Percentiles rank a stretch among this genome's conserved stretches.
Evolutionary conservation across 2,113 vertebrate genomes (phyloP).

Genomic region (Stegastes partitus): DNA sequence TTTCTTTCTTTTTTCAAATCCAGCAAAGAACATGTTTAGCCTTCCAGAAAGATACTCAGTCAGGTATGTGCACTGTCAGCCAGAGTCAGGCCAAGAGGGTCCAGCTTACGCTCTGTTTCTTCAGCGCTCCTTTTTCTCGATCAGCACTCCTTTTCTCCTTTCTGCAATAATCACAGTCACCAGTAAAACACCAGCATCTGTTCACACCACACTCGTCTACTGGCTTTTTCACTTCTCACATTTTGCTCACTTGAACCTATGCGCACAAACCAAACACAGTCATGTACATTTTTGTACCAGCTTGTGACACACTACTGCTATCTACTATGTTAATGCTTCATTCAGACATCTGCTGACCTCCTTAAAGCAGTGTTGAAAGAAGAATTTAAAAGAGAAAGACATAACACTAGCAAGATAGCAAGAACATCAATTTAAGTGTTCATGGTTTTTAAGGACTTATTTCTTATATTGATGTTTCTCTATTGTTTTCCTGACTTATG

Average conservation of each 20-base stretch:
- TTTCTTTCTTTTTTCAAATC: slow-evolving; percentile 53
- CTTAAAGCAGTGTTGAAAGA: background rate
- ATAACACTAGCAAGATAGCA: background rate
- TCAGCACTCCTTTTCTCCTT: slow-evolving; percentile 3
- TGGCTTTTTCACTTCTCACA: slow-evolving; percentile 13
- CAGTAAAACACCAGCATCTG: slow-evolving; percentile 28
- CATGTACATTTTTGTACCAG: slow-evolving; percentile 29
- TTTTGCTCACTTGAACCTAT: slow-evolving; percentile 1
- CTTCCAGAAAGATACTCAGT: slow-evolving; percentile 42
- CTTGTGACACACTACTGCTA: background rate
- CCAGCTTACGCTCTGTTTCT: slow-evolving; percentile 29
- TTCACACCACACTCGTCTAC: slow-evolving; percentile 20
- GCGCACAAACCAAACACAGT: slow-evolving; percentile 22
- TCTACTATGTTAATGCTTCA: slow-evolving; percentile 9
- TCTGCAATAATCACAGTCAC: slow-evolving; percentile 6
- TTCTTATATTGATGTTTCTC: background rate
- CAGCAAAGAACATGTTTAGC: slow-evolving; percentile 41
- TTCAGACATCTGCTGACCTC: slow-evolving; percentile 26
- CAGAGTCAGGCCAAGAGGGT: slow-evolving; percentile 14
- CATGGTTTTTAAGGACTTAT: background rate
- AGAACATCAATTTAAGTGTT: background rate
- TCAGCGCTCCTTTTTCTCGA: background rate
- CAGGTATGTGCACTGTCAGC: slow-evolving; percentile 64
- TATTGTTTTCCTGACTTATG: background rate
- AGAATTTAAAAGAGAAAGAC: background rate